Conservation (phyloP, 1,140 invertebrate genomes). For the Leptopilina boulardi region DNA sequence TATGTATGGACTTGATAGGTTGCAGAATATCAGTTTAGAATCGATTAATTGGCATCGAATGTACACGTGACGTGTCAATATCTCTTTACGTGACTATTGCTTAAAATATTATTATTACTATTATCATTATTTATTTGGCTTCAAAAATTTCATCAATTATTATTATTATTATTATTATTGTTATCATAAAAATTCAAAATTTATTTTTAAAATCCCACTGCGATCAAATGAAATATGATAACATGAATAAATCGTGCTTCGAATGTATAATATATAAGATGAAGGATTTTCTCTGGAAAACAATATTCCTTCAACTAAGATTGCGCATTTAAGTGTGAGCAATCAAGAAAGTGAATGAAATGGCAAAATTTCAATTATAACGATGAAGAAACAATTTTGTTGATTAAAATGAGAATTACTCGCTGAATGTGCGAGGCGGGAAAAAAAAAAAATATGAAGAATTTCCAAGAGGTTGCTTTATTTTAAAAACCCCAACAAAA, state of each 20-base stretch:
- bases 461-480: not conserved
- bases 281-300: too few species aligned
- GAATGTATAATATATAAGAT: too few species aligned
- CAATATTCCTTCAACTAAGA: not conserved
- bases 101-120: not conserved
- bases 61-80: constrained; percentile 10
- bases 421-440: too few species aligned
- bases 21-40: not conserved
- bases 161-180: too few species aligned
- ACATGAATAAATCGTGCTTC: too few species aligned
- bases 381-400: too few species aligned
- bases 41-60: constrained; percentile 23
- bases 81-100: not conserved
- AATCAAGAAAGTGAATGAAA: not conserved
- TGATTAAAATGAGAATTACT: too few species aligned
- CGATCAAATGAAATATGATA: too few species aligned
- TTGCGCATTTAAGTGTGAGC: not conserved
- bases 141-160: too few species aligned
- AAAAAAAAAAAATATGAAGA: not conserved
- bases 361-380: not conserved
- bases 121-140: too few species aligned
- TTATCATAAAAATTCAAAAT: too few species aligned
- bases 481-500: not conserved
- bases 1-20: not conserved
- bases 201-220: too few species aligned